phyloP scores from a whole-genome alignment of 2,113 vertebrate genomes.

The Casuarius casuarius region DNA sequence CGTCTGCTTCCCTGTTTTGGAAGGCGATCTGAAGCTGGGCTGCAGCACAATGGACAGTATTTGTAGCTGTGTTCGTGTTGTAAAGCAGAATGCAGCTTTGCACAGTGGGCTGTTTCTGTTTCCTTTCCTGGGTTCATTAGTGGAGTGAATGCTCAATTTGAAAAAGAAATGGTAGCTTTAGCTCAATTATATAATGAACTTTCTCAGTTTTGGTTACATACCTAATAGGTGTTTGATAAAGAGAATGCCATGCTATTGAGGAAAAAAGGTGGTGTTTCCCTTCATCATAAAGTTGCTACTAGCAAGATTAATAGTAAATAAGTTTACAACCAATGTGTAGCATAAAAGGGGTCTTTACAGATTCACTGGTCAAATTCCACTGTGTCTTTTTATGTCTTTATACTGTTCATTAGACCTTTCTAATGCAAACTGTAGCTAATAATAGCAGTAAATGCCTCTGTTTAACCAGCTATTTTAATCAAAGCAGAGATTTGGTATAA shows the following conservation, averaged over 20 bases:
- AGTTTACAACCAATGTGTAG: not conserved
- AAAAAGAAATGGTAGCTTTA: not conserved
- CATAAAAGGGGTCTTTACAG: not conserved
- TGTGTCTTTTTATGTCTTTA: not conserved
- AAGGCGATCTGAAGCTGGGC: not conserved
- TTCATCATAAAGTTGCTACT: not conserved
- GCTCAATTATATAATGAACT: not conserved
- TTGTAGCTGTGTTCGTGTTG: not conserved
- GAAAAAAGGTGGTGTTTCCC: not conserved
- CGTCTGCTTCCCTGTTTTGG: rapidly evolving
- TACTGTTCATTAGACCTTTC: not conserved
- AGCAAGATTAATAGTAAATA: not conserved
- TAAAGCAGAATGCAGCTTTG: not conserved
- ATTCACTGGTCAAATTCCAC: not conserved
- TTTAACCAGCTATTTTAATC: not conserved
- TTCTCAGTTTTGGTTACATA: not conserved
- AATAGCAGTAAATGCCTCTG: not conserved
- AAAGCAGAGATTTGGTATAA: not conserved
- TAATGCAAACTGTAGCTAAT: not conserved
- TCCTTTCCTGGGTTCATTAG: rapidly evolving
- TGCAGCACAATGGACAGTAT: not conserved
- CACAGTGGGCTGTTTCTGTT: not conserved
- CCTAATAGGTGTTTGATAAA: not conserved
- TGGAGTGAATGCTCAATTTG: not conserved
- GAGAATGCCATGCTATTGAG: rapidly evolving